Conservation (phyloP, 2,888 invertebrate genomes). For the Aspidapion aeneum region DNA sequence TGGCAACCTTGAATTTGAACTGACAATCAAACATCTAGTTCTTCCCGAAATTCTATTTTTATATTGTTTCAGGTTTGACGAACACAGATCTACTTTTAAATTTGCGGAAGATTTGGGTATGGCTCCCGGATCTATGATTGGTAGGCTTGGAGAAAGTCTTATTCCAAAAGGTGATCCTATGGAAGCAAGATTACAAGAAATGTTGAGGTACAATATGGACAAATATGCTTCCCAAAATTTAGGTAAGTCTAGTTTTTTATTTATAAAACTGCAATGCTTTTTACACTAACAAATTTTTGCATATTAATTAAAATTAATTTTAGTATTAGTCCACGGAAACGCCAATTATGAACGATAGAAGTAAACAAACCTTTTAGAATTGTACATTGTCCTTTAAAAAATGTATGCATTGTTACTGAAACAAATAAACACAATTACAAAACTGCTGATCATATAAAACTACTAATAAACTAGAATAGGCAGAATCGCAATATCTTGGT, state of each 20-base stretch:
- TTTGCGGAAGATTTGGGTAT: constrained; percentile 80
- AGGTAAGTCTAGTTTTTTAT: constrained; percentile 27
- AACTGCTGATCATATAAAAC: too few species aligned
- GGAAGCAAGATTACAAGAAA: constrained; percentile 90
- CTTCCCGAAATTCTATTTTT: too few species aligned
- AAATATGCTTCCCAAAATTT: constrained; percentile 91
- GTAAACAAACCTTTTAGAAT: too few species aligned
- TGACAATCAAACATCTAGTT: too few species aligned
- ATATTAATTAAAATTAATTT: neutral
- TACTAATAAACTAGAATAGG: too few species aligned
- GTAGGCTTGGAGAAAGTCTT: constrained; percentile 81
- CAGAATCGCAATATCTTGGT: too few species aligned
- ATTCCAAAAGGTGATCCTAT: constrained; percentile 92
- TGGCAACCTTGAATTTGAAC: too few species aligned
- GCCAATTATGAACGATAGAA: neutral
- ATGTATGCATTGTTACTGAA: too few species aligned
- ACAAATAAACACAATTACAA: too few species aligned
- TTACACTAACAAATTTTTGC: neutral
- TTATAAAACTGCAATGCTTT: too few species aligned
- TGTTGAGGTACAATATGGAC: constrained; percentile 93
- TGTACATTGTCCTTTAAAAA: too few species aligned
- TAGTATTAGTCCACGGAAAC: neutral
- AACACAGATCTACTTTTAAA: constrained; percentile 73
- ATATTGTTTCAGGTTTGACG: constrained; percentile 70
- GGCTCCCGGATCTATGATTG: constrained; percentile 79